These are phyloP conservation scores for Phoxinus phoxinus DNA, from an alignment of 2,113 vertebrate genomes.

Conservation along the genomic window DNA sequence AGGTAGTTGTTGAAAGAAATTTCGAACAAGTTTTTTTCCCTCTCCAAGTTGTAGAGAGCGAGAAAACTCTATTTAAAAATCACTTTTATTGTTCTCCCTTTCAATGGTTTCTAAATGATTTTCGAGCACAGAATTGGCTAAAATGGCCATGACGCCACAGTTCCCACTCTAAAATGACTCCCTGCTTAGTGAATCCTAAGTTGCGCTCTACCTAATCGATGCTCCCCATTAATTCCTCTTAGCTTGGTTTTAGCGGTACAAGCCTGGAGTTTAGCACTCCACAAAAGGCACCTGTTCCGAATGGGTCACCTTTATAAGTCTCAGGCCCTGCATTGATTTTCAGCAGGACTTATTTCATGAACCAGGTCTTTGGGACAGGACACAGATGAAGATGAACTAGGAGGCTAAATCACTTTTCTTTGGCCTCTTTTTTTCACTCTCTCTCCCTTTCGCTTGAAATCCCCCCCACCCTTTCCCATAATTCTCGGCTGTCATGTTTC, in stretches of 20 bases:
- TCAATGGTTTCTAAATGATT: slow-evolving; percentile 59
- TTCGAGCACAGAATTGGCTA: slow-evolving; percentile 30
- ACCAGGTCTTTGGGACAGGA: slow-evolving; percentile 75
- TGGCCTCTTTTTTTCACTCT: slow-evolving; percentile 64
- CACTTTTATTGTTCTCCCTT: slow-evolving; percentile 54
- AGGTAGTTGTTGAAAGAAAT: neutral
- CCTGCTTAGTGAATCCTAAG: slow-evolving; percentile 77
- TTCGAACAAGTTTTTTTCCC: neutral
- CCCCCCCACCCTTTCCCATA: slow-evolving; percentile 49
- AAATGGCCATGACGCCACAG: slow-evolving; percentile 57
- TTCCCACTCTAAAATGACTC: slow-evolving; percentile 74
- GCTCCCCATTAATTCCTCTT: slow-evolving; percentile 81
- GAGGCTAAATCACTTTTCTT: slow-evolving; percentile 75
- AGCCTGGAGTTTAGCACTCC: slow-evolving; percentile 72
- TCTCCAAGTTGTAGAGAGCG: neutral
- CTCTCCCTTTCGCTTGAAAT: slow-evolving; percentile 42
- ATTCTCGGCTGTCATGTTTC: slow-evolving; percentile 24
- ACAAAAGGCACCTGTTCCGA: slow-evolving; percentile 76
- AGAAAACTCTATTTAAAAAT: slow-evolving; percentile 64
- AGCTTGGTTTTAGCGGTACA: slow-evolving; percentile 74
- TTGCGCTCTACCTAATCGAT: slow-evolving; percentile 79
- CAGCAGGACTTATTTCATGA: slow-evolving; percentile 83
- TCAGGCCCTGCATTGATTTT: slow-evolving; percentile 81
- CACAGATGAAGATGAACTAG: slow-evolving; percentile 84
- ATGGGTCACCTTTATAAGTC: slow-evolving; percentile 80